phyloP scores from a whole-genome alignment of 2,113 vertebrate species.

The Prietella phreatophila region DNA sequence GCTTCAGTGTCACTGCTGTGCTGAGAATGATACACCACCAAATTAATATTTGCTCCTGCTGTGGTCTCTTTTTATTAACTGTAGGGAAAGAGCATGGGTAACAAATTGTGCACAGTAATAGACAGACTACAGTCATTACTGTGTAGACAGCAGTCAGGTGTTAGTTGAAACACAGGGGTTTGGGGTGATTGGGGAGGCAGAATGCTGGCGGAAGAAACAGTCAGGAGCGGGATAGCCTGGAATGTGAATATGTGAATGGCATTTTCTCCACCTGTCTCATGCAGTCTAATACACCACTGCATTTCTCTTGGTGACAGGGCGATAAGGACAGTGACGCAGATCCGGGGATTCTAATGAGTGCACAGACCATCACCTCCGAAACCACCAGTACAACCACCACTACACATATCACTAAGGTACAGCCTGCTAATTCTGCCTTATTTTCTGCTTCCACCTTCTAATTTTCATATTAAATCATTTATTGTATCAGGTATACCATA shows the following conservation, averaged over 20 bases:
- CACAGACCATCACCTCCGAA: slow-evolving; percentile 93
- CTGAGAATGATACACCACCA: neutral
- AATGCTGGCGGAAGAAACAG: neutral
- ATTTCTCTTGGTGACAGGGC: slow-evolving; percentile 52
- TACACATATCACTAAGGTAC: slow-evolving; percentile 83
- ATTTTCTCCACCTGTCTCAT: neutral
- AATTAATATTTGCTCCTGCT: neutral
- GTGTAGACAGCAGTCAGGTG: too few species aligned
- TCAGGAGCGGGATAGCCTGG: neutral
- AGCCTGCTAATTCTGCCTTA: neutral
- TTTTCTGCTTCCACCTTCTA: neutral
- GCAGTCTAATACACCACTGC: neutral
- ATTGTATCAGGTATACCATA: neutral
- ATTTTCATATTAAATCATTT: neutral
- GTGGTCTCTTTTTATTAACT: neutral
- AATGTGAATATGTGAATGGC: neutral
- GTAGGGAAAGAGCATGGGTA: neutral
- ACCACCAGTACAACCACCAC: slow-evolving; percentile 89
- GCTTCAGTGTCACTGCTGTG: neutral
- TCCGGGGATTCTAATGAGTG: slow-evolving; percentile 84
- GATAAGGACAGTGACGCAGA: slow-evolving; percentile 76
- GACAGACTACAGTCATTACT: neutral
- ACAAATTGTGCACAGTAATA: neutral
- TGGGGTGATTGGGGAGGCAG: neutral
- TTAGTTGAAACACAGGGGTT: neutral